phyloP scores from a whole-genome alignment of 2,888 invertebrate species.

The Enchytraeus crypticus region DNA sequence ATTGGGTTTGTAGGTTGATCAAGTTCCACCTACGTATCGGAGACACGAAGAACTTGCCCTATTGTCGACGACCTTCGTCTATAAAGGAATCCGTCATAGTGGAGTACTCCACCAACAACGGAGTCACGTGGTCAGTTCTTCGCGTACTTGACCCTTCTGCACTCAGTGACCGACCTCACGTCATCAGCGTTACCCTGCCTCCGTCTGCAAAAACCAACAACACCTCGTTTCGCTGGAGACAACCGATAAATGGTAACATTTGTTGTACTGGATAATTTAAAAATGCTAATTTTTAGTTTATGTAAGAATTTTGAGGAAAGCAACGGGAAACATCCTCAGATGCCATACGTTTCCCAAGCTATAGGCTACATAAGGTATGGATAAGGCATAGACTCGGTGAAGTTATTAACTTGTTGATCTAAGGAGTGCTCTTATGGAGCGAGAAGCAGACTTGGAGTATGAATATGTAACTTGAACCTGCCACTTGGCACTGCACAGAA shows the following conservation, averaged over 20 bases:
- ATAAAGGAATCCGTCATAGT: slow-evolving; percentile 44
- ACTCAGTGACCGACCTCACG: slow-evolving; percentile 14
- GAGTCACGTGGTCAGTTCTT: slow-evolving; percentile 42
- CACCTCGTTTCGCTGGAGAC: slow-evolving; percentile 49
- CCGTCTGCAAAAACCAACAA: slow-evolving; percentile 39
- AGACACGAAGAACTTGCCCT: slow-evolving; percentile 28
- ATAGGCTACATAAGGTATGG: too few relatives aligned
- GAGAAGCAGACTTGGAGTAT: too few relatives aligned
- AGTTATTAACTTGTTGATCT: too few relatives aligned
- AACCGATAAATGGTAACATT: slow-evolving; percentile 36
- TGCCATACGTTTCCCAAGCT: too few relatives aligned
- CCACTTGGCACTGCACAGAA: too few relatives aligned
- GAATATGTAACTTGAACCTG: too few relatives aligned
- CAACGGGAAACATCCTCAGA: too few relatives aligned
- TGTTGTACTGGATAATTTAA: not conserved
- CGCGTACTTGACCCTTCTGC: slow-evolving; percentile 23
- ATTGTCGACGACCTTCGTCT: slow-evolving; percentile 36
- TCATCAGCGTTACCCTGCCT: slow-evolving; percentile 39
- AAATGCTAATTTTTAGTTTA: not conserved
- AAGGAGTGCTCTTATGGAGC: too few relatives aligned
- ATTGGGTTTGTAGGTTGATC: too few relatives aligned
- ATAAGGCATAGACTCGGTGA: too few relatives aligned
- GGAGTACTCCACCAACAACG: slow-evolving; percentile 45
- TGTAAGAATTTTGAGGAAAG: too few relatives aligned
- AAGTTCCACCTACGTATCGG: slow-evolving; percentile 46